These are phyloP conservation scores for Phenacoccus solenopsis DNA, from an alignment of 1,140 invertebrate species.

Conservation along the genomic window DNA sequence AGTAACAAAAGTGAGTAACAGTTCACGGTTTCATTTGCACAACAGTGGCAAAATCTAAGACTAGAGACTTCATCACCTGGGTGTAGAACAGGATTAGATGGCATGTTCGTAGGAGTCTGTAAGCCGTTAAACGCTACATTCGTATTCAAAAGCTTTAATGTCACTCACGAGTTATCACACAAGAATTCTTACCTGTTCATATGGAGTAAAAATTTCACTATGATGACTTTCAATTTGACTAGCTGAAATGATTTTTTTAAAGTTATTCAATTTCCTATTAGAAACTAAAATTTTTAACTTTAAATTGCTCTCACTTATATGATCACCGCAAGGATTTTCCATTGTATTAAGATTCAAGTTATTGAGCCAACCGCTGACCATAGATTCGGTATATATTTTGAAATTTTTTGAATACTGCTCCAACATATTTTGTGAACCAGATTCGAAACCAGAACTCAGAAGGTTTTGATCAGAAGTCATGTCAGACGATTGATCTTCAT, in stretches of 20 bases:
- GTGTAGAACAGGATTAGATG: too few species aligned
- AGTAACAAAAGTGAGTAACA: background rate
- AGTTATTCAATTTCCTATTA: too few species aligned
- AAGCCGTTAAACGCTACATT: too few species aligned
- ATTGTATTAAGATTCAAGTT: background rate
- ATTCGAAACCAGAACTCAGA: background rate
- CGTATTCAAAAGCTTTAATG: too few species aligned
- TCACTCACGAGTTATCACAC: too few species aligned
- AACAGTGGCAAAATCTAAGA: background rate
- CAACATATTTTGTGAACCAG: background rate
- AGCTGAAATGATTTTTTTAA: too few species aligned
- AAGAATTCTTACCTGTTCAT: too few species aligned
- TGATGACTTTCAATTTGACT: too few species aligned
- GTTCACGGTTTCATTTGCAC: background rate
- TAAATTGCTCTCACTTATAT: background rate
- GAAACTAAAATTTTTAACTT: too few species aligned
- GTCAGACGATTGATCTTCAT: background rate
- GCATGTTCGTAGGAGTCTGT: too few species aligned
- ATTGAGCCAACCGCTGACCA: background rate
- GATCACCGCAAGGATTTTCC: background rate
- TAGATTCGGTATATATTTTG: background rate
- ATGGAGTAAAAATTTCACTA: too few species aligned
- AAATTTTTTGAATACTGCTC: background rate
- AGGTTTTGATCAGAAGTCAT: background rate
- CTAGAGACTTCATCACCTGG: background rate